phyloP scores from a whole-genome alignment of 2,113 vertebrate species.

The Nesogale talazaci region DNA sequence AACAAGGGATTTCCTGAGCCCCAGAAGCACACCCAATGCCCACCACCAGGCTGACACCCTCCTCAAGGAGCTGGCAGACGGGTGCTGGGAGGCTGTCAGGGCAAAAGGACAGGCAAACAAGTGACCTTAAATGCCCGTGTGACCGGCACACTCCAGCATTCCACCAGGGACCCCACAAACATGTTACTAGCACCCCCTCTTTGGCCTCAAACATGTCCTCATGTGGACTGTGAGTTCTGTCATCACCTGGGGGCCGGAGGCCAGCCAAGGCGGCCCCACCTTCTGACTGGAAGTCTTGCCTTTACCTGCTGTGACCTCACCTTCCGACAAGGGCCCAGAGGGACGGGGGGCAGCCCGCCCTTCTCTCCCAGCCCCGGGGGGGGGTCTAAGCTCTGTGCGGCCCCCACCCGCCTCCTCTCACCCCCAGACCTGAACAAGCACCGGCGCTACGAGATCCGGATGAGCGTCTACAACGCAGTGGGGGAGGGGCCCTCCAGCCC shows the following conservation, averaged over 20 bases:
- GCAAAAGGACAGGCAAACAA: no score
- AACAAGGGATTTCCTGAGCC: not conserved
- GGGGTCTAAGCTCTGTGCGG: not conserved
- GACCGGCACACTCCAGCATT: not conserved
- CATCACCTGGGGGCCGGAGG: not conserved
- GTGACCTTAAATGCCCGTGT: fast-evolving
- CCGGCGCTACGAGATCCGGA: conserved; percentile 95
- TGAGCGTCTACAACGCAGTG: conserved; percentile 96
- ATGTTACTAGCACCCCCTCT: fast-evolving
- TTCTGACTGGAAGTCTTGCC: not conserved
- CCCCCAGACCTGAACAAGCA: conserved; percentile 94
- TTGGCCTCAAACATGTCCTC: fast-evolving
- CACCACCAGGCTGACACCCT: not conserved
- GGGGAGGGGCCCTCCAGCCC: conserved; percentile 94
- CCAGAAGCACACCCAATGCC: not conserved
- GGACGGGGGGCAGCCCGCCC: fast-evolving
- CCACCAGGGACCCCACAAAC: not conserved
- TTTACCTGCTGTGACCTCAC: not conserved
- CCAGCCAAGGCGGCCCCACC: fast-evolving
- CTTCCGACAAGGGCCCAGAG: not conserved
- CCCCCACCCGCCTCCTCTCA: not conserved
- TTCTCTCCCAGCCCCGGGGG: not conserved
- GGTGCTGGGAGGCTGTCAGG: no score
- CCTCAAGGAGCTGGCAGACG: not conserved
- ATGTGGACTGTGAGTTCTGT: not conserved